Conservation (phyloP, 2,888 invertebrate species). For the Acanthacorydalis orientalis region DNA sequence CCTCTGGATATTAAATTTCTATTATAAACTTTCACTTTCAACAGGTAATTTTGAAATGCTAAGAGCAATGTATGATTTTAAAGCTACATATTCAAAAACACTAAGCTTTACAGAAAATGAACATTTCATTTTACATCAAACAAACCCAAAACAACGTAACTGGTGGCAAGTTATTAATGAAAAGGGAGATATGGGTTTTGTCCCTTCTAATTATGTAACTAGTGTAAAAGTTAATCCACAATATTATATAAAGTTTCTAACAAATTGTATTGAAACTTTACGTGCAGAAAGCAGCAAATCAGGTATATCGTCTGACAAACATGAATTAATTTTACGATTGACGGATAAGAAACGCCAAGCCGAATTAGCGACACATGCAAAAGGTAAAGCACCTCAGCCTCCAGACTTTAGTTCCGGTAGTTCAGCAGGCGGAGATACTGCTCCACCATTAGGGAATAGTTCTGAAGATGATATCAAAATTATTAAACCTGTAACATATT, state of each 20-base stretch:
- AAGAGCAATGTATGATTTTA: conserved; percentile 67
- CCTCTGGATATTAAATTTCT: too few relatives aligned
- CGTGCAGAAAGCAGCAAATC: conserved; percentile 22
- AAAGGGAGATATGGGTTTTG: conserved; percentile 67
- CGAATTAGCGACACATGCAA: conserved; percentile 22
- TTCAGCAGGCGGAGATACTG: conserved; percentile 16
- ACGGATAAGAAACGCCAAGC: conserved; percentile 47
- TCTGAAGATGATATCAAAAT: not conserved
- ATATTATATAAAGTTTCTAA: conserved; percentile 52
- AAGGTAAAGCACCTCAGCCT: conserved; percentile 23
- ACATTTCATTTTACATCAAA: conserved; percentile 64
- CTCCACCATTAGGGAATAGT: conserved; percentile 15
- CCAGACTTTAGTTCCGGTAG: conserved; percentile 21
- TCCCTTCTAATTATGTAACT: conserved; percentile 75
- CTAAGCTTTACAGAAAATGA: conserved; percentile 66
- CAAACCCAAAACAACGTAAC: conserved; percentile 60
- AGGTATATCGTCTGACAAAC: conserved; percentile 32
- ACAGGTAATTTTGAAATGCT: conserved; percentile 57
- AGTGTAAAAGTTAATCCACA: conserved; percentile 57
- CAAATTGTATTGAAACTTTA: conserved; percentile 45
- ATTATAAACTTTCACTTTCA: not conserved
- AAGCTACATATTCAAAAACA: conserved; percentile 69
- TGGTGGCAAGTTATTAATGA: conserved; percentile 82
- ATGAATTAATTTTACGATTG: conserved; percentile 44
- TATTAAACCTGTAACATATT: not conserved